Evolutionary conservation across 1,140 invertebrate genomes (phyloP).

Genomic region (Pachypeltis micranthus): DNA sequence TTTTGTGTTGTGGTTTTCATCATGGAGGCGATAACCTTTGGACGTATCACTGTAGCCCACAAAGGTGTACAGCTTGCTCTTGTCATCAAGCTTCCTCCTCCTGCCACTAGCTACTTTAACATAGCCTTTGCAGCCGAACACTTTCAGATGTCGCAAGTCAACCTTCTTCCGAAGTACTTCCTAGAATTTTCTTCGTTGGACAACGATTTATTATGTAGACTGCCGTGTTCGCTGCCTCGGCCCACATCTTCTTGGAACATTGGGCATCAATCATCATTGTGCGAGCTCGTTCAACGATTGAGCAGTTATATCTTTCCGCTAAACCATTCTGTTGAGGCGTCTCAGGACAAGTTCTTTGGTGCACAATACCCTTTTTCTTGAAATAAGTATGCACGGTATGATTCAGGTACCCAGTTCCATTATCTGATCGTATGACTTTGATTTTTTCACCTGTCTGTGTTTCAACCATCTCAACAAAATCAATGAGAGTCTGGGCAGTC

Average conservation of each 20-base stretch:
- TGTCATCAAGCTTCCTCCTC: slow-evolving; percentile 26
- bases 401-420: slow-evolving; percentile 31
- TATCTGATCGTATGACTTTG: slow-evolving; percentile 32
- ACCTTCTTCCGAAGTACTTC: slow-evolving; percentile 31
- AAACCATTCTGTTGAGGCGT: slow-evolving; percentile 36
- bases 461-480: slow-evolving; percentile 4
- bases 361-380: slow-evolving; percentile 12
- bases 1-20: background rate
- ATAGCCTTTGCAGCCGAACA: slow-evolving; percentile 25
- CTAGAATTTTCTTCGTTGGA: slow-evolving; percentile 10
- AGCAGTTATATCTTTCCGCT: slow-evolving; percentile 31
- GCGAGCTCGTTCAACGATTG: slow-evolving; percentile 30
- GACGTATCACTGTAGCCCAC: slow-evolving; percentile 23
- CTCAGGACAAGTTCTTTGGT: slow-evolving; percentile 25
- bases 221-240: slow-evolving; percentile 29
- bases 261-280: slow-evolving; percentile 26
- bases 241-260: slow-evolving; percentile 23
- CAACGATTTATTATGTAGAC: slow-evolving; percentile 36
- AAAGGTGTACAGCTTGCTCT: slow-evolving; percentile 28
- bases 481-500: background rate
- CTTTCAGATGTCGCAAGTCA: slow-evolving; percentile 26
- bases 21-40: background rate
- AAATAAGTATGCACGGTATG: background rate
- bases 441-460: slow-evolving; percentile 16
- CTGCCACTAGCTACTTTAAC: slow-evolving; percentile 24